These are phyloP conservation scores for Allygus modestus DNA, from an alignment of 2,888 invertebrate species.

Conservation along the genomic window DNA sequence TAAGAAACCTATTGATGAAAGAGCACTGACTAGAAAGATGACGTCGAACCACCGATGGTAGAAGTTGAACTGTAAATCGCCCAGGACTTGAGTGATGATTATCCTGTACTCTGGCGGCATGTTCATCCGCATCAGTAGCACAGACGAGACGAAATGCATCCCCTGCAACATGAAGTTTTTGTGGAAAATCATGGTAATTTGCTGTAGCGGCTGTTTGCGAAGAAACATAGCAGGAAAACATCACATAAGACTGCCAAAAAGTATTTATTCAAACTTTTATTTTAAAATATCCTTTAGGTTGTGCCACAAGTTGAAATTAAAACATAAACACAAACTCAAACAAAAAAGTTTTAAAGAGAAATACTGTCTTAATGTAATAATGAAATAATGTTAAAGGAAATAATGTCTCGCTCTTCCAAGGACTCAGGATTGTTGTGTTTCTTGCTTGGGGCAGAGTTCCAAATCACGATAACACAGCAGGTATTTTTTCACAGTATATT, in stretches of 20 bases:
- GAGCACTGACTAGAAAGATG: slow-evolving; percentile 97
- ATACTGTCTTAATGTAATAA: too few species aligned
- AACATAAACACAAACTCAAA: too few species aligned
- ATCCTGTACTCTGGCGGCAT: slow-evolving; percentile 98
- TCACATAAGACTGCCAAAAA: background rate
- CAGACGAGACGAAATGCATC: slow-evolving; percentile 99
- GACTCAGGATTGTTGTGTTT: too few species aligned
- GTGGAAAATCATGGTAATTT: slow-evolving; percentile 66
- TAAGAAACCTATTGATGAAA: slow-evolving; percentile 96
- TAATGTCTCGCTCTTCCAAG: too few species aligned
- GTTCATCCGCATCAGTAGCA: slow-evolving; percentile 98
- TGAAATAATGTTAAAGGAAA: too few species aligned
- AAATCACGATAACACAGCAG: too few species aligned
- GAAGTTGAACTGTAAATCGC: slow-evolving; percentile 98
- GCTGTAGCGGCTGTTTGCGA: slow-evolving; percentile 38
- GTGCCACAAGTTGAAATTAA: too few species aligned
- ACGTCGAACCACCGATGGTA: slow-evolving; percentile 99
- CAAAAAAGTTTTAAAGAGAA: too few species aligned
- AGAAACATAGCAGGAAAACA: background rate
- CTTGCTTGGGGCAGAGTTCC: too few species aligned
- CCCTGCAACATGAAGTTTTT: slow-evolving; percentile 79
- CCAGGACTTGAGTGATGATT: slow-evolving; percentile 94
- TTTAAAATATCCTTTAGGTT: too few species aligned
- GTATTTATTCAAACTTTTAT: background rate
- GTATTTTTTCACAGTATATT: too few species aligned